phyloP scores from a whole-genome alignment of 2,113 vertebrate species.

The Clupea harengus region DNA sequence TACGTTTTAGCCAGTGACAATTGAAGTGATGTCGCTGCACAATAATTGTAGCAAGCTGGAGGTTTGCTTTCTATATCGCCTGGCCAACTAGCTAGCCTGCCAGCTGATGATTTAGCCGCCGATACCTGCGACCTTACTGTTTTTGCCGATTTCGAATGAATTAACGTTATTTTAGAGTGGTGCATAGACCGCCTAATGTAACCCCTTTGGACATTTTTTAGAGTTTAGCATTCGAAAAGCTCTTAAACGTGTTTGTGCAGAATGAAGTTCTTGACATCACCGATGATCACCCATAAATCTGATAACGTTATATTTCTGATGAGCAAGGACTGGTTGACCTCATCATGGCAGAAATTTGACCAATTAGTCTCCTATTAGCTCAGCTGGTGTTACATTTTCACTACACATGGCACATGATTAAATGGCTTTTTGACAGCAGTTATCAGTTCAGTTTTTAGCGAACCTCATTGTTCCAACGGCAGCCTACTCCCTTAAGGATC shows the following conservation, averaged over 20 bases:
- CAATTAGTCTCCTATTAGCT: not conserved
- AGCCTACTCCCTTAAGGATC: not conserved
- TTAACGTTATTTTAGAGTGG: conserved; percentile 5
- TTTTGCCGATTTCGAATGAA: not conserved
- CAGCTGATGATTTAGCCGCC: conserved; percentile 18
- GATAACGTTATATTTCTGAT: not conserved
- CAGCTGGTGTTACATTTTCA: not conserved
- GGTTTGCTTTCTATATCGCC: conserved; percentile 13
- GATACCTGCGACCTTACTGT: not conserved
- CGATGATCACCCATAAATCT: not conserved
- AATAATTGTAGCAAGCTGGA: not conserved
- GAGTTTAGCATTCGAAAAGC: not conserved
- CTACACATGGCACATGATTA: not conserved
- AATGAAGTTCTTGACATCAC: not conserved
- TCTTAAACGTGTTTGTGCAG: not conserved
- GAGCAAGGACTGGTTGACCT: not conserved
- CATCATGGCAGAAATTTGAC: not conserved
- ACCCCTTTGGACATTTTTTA: not conserved
- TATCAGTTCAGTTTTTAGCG: not conserved
- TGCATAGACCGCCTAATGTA: not conserved
- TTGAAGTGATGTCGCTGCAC: conserved; percentile 14
- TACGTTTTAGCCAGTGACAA: not conserved
- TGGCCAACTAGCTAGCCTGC: not conserved
- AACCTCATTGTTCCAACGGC: not conserved
- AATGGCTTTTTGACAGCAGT: not conserved